phyloP scores from a whole-genome alignment of 2,113 vertebrate species.

The Chamaetylas fuelleborni region DNA sequence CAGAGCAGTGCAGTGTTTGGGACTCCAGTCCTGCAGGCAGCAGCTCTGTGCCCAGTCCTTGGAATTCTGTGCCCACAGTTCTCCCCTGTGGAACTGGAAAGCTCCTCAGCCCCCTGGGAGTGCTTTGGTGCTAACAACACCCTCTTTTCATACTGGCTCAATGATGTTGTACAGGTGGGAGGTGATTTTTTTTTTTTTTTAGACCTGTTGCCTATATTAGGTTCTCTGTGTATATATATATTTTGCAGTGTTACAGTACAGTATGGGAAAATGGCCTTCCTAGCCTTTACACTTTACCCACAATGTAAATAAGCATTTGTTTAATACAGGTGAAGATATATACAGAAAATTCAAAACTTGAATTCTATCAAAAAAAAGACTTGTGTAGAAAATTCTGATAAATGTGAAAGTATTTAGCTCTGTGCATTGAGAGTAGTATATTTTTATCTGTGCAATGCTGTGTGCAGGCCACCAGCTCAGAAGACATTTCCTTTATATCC shows the following conservation, averaged over 20 bases:
- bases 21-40: not conserved
- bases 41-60: not conserved
- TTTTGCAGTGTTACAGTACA: slow-evolving; percentile 70
- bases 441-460: slow-evolving; percentile 81
- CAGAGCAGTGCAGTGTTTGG: not conserved
- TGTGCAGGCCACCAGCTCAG: slow-evolving; percentile 79
- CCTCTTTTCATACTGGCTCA: slow-evolving; percentile 20
- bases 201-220: slow-evolving; percentile 80
- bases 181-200: slow-evolving; percentile 62
- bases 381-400: slow-evolving; percentile 73
- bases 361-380: slow-evolving; percentile 57
- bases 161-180: slow-evolving; percentile 66
- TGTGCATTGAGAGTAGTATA: slow-evolving; percentile 75
- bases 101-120: not conserved
- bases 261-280: slow-evolving; percentile 66
- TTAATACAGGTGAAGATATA: slow-evolving; percentile 68
- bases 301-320: slow-evolving; percentile 76
- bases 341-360: slow-evolving; percentile 68
- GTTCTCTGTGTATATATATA: slow-evolving; percentile 71
- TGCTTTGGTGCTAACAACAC: slow-evolving; percentile 71
- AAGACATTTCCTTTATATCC: slow-evolving; percentile 65
- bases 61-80: not conserved
- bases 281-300: slow-evolving; percentile 65
- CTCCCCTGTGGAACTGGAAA: not conserved
- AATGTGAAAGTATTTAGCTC: slow-evolving; percentile 79